Conservation (phyloP, 2,888 invertebrate genomes). For the Drosophila macrospina region DNA sequence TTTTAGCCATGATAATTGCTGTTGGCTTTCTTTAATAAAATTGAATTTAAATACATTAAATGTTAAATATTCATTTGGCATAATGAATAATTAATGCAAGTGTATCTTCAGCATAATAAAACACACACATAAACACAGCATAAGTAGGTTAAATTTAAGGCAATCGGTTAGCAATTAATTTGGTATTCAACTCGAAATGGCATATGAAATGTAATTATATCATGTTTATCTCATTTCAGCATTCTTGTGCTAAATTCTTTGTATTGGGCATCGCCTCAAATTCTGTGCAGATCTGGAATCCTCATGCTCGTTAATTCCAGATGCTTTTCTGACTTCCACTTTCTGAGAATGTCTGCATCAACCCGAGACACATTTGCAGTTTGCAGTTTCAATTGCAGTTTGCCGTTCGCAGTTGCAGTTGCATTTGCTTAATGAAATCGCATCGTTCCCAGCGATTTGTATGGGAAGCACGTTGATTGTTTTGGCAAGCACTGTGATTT, state of each 20-base stretch:
- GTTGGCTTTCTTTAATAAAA: neutral
- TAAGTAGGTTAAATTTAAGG: constrained; percentile 42
- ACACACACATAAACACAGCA: neutral
- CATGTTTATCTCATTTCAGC: constrained; percentile 37
- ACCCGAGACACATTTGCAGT: constrained; percentile 30
- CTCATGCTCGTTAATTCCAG: constrained; percentile 28
- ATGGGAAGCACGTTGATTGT: constrained; percentile 66
- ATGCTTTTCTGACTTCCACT: constrained; percentile 1
- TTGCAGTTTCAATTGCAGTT: constrained; percentile 21
- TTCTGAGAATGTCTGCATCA: constrained; percentile 33
- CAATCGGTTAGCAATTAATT: constrained; percentile 54
- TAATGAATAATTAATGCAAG: constrained; percentile 8
- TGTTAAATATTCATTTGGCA: neutral
- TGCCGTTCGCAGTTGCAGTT: constrained; percentile 17
- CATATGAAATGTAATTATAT: constrained; percentile 47
- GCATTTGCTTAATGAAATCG: constrained; percentile 73
- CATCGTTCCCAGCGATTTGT: constrained; percentile 66
- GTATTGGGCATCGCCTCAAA: constrained; percentile 20
- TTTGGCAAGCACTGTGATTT: constrained; percentile 67
- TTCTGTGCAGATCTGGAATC: constrained; percentile 28
- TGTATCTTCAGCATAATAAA: neutral
- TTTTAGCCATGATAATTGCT: too few species aligned
- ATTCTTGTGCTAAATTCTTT: constrained; percentile 54
- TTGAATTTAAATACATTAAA: neutral
- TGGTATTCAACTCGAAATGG: constrained; percentile 30